Evolutionary conservation across 30 jellyfish, hydroid and myxozoan genomes (phyloP), one percentile per base, ranked within the genome.

Genomic region (Cassiopea andromeda): DNA sequence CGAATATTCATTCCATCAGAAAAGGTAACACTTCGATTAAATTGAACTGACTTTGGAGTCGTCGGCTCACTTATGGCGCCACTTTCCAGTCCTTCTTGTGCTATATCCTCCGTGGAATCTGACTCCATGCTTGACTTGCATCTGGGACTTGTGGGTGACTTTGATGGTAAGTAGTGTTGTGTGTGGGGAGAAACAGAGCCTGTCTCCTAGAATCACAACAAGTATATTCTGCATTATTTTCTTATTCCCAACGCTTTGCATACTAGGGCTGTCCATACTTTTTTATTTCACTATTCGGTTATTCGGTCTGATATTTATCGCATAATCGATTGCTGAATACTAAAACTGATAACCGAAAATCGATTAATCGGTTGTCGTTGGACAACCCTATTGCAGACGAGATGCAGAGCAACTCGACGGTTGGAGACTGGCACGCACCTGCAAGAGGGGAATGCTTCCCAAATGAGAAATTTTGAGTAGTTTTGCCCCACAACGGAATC

Each of bases 21-120:
- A 76, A 90, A 90, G 1, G 93, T 82, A 10, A 90, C 97, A 57
- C 97, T 90, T 27, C 97, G 89, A 44, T 71, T 82, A 59, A 90
- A 90, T 59, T 90, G 97, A 14, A 90, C 97, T 9, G 97, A 90
- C 45, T 87, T 87, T 15, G 94, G 94, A 8, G 94, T 87, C 48
- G 94, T 45, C 15, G 94, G 82, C 66, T 76, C 88, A 48, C 68
- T 74, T 7, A 74, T 44, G 44, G 48, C 49, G 46, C 50, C 44
- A 61, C 81, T 87, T 70, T 78, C 86, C 16, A 61, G 10, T 13
- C 73, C 50, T 48, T 77, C 93, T 17, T 38, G 38, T 17, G 43
- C 58, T 0, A 60, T 44, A 4, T 47, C 18, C 6, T 19, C 88
- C 1, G 86, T 19, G 38, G 74, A 15, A 1, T 83, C 91, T n/a